Evolutionary conservation across 1,140 invertebrate genomes (phyloP), one percentile per base, ranked within the genome.

Genomic region (Lepidotrigona ventralis): DNA sequence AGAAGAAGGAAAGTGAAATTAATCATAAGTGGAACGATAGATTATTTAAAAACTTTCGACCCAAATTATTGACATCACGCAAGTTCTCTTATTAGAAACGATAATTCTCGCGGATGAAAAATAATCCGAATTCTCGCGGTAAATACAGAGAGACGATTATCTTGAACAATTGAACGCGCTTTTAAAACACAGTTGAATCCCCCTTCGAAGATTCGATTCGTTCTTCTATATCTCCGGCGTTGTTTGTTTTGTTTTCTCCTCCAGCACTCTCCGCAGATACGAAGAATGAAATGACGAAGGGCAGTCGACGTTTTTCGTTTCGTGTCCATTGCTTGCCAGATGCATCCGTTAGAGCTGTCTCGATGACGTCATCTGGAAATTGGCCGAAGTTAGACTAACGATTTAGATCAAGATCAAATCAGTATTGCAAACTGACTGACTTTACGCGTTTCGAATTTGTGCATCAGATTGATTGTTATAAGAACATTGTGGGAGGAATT

Each of bases 181-280:
- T 46, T 17, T 19, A 12, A 54, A 51, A 26, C 46, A 51, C 23
- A 46, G 6, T n/a, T 51, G 46, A 14, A 23, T 63, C 21, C 19
- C 51, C 26, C 51, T 33, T 26, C 58, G 19, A 14, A 12, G 74
- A 76, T 51, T 76, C 33, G 4, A 64, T 66, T 8, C 39, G n/a
- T 29, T 51, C 11, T 63, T 51, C 11, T 63, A 0, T 77, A 51
- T 60, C 75, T 64, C 6, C 15, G 0, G 0, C 21, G 17, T 56
- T 53, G 23, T 68, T 78, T 53, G 1, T 39, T 69, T 64, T 69
- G 17, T 79, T 70, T 70, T 15, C 0, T 70, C 39, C 60, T 68
- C 51, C 58, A n/a, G 33, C 21, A 19, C 29, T 81, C 68, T 81
- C 72, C 54, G 19, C 23, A 60, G 71, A 81, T 75, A 73, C 12